phyloP scores from a whole-genome alignment of 2,113 vertebrate genomes.

The Callospermophilus lateralis region DNA sequence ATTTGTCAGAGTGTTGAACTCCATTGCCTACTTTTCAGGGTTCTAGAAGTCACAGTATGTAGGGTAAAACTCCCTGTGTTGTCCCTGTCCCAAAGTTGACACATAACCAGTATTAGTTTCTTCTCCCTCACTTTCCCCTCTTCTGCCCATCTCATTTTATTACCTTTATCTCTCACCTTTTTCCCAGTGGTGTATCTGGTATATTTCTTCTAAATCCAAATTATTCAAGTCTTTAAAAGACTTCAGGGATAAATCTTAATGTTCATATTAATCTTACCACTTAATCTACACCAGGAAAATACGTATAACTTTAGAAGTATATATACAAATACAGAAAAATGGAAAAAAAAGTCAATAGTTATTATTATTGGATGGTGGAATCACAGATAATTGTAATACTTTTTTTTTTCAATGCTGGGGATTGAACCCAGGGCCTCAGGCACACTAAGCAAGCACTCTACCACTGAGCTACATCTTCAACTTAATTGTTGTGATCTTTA shows the following conservation, averaged over 20 bases:
- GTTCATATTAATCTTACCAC: neutral
- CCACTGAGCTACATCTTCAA: no score
- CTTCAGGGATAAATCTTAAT: neutral
- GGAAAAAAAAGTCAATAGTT: neutral
- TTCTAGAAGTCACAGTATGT: neutral
- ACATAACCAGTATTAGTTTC: neutral
- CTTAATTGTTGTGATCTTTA: neutral
- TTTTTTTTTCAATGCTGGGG: neutral
- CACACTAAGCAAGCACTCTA: no score
- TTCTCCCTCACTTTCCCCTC: neutral
- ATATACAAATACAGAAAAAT: neutral
- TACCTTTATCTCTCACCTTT: neutral
- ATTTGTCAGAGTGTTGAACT: neutral
- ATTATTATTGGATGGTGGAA: neutral
- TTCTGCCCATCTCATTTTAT: neutral
- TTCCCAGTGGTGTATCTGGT: neutral
- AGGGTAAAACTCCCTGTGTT: neutral
- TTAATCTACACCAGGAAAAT: constrained; percentile 5
- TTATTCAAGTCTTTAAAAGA: neutral
- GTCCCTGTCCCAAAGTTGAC: no score
- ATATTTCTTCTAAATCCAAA: neutral
- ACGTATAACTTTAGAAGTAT: neutral
- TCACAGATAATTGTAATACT: neutral
- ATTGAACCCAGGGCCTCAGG: no score
- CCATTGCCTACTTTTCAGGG: neutral